Conservation (phyloP, 2,113 vertebrate genomes). For the Prunella fulvescens region DNA sequence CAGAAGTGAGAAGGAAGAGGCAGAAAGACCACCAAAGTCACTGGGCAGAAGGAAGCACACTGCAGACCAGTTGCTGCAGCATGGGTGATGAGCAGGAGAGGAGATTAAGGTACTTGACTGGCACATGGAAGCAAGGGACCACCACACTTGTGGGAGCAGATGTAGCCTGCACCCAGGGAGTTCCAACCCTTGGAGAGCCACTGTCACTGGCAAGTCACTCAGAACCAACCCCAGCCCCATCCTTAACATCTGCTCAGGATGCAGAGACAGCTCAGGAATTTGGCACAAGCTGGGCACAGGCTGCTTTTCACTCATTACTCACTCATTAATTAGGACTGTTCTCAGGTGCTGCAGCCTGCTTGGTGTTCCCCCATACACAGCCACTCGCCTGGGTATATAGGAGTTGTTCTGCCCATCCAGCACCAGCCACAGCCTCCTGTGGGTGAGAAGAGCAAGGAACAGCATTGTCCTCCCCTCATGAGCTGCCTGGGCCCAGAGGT, state of each 20-base stretch:
- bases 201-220: background rate
- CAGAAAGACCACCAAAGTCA: background rate
- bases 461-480: background rate
- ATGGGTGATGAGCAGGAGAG: background rate
- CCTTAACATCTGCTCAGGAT: background rate
- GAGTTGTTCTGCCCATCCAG: constrained; percentile 83
- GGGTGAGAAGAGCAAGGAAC: background rate
- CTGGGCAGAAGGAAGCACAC: background rate
- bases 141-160: background rate
- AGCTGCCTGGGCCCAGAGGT: background rate
- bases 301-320: constrained; percentile 37
- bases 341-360: constrained; percentile 89
- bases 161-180: background rate
- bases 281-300: background rate
- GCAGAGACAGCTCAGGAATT: background rate
- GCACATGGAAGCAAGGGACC: background rate
- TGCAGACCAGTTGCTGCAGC: background rate
- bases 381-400: constrained; percentile 88
- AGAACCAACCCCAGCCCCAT: background rate
- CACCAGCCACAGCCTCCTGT: constrained; percentile 85
- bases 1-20: background rate
- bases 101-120: background rate
- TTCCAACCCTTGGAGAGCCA: background rate
- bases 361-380: constrained; percentile 86
- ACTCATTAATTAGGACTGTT: constrained; percentile 90